Base-by-base conservation (phyloP, 2,797 vertebrate genomes). In the Apogon talboti region DNA sequence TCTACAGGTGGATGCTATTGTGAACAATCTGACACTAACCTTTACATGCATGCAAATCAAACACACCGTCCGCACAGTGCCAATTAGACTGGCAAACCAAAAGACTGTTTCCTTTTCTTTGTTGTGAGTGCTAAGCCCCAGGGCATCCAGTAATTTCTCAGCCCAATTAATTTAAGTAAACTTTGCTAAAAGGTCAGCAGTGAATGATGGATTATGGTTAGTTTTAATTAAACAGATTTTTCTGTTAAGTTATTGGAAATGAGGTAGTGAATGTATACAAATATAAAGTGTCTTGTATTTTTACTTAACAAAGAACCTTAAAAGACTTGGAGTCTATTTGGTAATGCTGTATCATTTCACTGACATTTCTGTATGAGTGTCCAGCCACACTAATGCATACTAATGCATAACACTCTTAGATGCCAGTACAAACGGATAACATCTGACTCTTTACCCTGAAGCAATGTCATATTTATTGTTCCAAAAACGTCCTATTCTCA, bases 161-260 rank as follows among this genome's bases (percentile, higher is more conserved):
- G 51, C 66, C 73, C 74, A 83, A 78, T 88, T 82, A 76, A 79
- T 85, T 81, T 74, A 40, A 78, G 67, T 79, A 83, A 83, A 88
- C 64, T 70, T 86, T 81, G 14, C 74, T 76, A 59, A 91, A 91
- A 92, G 90, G 85, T 89, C 90, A 88, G 73, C 65, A 59, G 66
- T 65, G 76, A 88, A 71, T 89, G 84, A 89, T 84, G 66, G 79
- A 90, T 90, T 83, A 79, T 77, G 47, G 54, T 55, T 71, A 50
- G 43, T 84, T 86, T 71, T 84, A 82, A 90, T 84, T 84, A 77
- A 16, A 56, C 18, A 16, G 43, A 55, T 53, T 74, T 65, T 43
- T 42, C 43, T 65, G 19, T 66, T 47, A 69, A 61, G 59, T 6
- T 1, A 44, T 66, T 70, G 15, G 72, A 79, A 79, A 65, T 58